Base-by-base conservation (phyloP, 2,113 vertebrate species). In the Tauraco erythrolophus region DNA sequence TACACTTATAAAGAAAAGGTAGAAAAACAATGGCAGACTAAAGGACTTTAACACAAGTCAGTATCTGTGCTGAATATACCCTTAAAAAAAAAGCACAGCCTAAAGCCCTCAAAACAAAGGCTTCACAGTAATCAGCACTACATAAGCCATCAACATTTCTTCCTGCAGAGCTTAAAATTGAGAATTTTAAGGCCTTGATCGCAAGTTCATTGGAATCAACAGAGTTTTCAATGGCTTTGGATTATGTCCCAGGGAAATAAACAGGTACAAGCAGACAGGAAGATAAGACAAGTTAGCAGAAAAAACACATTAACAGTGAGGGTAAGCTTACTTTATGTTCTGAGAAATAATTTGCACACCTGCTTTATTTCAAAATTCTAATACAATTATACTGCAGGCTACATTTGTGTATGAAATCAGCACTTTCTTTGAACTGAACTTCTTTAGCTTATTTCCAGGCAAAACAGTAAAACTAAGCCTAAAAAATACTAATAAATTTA, bases 341-440 rank as follows among this genome's bases (percentile, higher is more conserved):
- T 78, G 28, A 94, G 72, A 87, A 94, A 77, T 27, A 81, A 78
- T 45, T 11, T 60, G 56, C 30, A 81, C 69, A 91, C 65, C 80
- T 84, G 83, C 18, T 91, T 91, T 66, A 61, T 70, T 92, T 96
- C 85, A 81, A 77, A 96, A 71, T 62, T 46, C 62, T 84, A 69
- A 92, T 50, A 43, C 22, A 93, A 91, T 86, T 94, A 83, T 37
- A 88, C 56, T 65, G 50, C n/a, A 80, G 70, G 58, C 53, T 91
- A 65, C 12, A 25, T 80, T 66, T 72, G 27, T 1, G 0, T 39
- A 45, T 2, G 4, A 57, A 51, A 33, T 61, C 35, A 51, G 45
- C 10, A 71, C 19, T 58, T 85, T 33, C n/a, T 92, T 39, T 88
- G 66, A 82, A 50, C 45, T 64, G 14, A 75, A 82, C 9, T 70